Conservation (phyloP, 2,113 vertebrate genomes). For the Gorsachius goisagi region DNA sequence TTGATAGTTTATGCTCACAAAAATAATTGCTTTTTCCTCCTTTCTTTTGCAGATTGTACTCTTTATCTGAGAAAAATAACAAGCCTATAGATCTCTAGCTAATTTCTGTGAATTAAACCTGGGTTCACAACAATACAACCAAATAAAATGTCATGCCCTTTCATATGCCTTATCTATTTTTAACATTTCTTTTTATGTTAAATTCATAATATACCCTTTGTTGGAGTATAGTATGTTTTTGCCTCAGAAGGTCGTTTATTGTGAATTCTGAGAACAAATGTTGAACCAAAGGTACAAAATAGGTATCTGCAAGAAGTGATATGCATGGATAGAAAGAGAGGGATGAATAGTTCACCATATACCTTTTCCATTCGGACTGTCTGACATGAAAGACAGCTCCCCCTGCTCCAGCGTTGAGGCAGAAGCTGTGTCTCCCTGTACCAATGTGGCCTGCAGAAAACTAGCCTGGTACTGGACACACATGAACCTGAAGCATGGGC, state of each 20-base stretch:
- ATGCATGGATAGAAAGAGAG: not conserved
- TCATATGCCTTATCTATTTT: not conserved
- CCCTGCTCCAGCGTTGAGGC: not conserved
- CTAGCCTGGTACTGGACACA: not conserved
- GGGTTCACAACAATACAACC: not conserved
- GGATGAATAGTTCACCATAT: not conserved
- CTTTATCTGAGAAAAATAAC: not conserved
- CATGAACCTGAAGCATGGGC: not conserved
- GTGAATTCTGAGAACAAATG: not conserved
- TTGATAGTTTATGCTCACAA: constrained; percentile 20
- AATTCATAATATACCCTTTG: not conserved
- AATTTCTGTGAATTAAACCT: constrained; percentile 12
- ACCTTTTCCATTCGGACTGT: not conserved
- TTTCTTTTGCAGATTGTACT: not conserved
- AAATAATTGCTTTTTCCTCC: constrained; percentile 45
- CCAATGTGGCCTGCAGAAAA: not conserved
- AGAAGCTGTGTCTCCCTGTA: not conserved
- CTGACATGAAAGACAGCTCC: not conserved
- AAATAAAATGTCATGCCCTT: not conserved
- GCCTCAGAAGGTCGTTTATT: not conserved
- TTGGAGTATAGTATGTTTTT: not conserved
- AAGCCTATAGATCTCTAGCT: not conserved
- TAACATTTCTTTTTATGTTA: not conserved
- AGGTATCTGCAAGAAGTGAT: not conserved
- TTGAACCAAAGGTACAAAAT: not conserved